Base-by-base conservation (phyloP, 2,113 vertebrate genomes). In the Xenopus laevis region DNA sequence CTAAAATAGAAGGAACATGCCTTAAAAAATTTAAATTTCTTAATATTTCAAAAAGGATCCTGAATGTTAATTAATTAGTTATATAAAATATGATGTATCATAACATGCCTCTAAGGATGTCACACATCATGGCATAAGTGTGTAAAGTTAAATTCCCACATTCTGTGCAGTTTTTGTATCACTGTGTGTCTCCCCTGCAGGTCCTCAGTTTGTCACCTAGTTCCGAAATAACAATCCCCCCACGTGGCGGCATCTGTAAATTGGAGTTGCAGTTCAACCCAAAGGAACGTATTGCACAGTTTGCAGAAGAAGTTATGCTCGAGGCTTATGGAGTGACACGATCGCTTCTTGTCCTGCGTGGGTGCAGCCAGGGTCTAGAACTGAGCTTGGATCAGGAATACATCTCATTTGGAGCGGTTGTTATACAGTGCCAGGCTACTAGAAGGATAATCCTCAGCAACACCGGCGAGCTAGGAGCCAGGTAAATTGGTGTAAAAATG, bases 351-450 rank as follows among this genome's bases (percentile, higher is more conserved):
- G 84, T 88, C 18, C 78, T 96, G 44, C 86, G 21, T 0, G 95
- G 95, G 70, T 89, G 87, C 87, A 94, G 95, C 81, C 93, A 94
- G 82, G 93, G 87, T 63, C 80, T 92, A 57, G 83, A 86, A 21
- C 85, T 97, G 58, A 86, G 78, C 61, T 78, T 96, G 80, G 93
- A 96, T 80, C 91, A 86, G 79, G 86, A 92, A 1, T 87, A 88
- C 12, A 47, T 98, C 23, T 81, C 88, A n/a, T 97, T 98, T 12
- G 95, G 95, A 30, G 89, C 89, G 0, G 91, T 94, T 1, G 83
- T 92, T 40, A 86, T 82, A 62, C 83, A 82, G 52, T 90, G 93
- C 59, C 83, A 84, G 72, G 78, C 83, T 8, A 87, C 72, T 0
- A 92, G 84, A 16, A 88, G 68, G 58, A 68, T 93, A 61, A 9